Evolutionary conservation across 2,113 vertebrate genomes (phyloP), one percentile per base, ranked within the genome.

Genomic region (Lethenteron reissneri): DNA sequence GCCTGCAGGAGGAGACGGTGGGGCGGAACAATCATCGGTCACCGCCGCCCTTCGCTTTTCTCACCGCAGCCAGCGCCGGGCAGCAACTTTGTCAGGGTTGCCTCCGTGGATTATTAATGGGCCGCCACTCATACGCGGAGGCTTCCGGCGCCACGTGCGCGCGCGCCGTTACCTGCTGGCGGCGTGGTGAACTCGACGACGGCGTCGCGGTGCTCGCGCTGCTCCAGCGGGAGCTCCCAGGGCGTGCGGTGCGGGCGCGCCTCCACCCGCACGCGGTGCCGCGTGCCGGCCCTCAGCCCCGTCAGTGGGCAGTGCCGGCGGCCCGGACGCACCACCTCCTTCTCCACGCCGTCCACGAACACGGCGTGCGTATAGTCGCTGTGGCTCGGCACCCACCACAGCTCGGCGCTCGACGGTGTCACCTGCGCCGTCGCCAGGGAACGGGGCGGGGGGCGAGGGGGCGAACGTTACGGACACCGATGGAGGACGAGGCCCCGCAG

Each of bases 181-280:
- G 90, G 84, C 0, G 92, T 94, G 77, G 86, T 90, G 82, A 99
- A 99, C 75, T 96, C 92, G 78, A 88, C 82, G 4, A 80, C 86
- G 79, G 88, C 89, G 79, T 95, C 92, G 77, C 84, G 89, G 77
- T 86, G 88, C 12, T 96, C 91, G 69, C 94, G 81, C 64, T 99
- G 92, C 76, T 94, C 92, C 76, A 90, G 76, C 0, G 88, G 86
- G 74, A 99, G 88, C 79, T 99, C 90, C 94, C 94, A 99, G 78
- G 94, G 94, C 85, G 91, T 82, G 83, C 96, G 92, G 81, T 97
- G 94, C n/a, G 92, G 88, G 75, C 83, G 83, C 25, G 91, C 92
- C 79, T 87, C 82, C 58, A 87, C 86, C 73, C 84, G 86, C 76
- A 96, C 86, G 80, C 88, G 92, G 81, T 92, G 90, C 78, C 85